Evolutionary conservation across 2,113 vertebrate genomes (phyloP), one percentile per base, ranked within the genome.

Genomic region (Oenanthe melanoleuca): DNA sequence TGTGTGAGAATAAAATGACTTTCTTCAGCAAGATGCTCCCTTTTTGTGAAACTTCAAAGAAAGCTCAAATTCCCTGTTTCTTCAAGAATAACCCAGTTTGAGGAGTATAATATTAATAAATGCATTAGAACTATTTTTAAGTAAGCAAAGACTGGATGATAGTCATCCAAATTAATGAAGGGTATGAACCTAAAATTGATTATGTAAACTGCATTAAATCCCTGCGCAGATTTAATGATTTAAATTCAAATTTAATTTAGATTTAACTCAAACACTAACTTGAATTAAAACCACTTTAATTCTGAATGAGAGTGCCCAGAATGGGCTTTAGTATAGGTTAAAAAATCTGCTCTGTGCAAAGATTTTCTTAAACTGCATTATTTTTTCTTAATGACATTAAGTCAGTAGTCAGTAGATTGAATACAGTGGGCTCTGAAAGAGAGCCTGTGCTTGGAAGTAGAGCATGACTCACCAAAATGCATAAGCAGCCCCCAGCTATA

Each of bases 181-280:
- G 89, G 77, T 91, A 93, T 81, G 95, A 96, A 96, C 95, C 93
- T 95, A 95, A 97, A 96, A 97, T 97, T 97, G 94, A 95, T 97
- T 97, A 93, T 94, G 89, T 97, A 97, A 96, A 96, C 95, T 20
- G 24, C 89, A 81, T 88, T 94, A 93, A 97, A 96, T 93, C 96
- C 91, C 89, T 33, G 31, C 2, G 0, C 89, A 95, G 94, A 97
- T 94, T 93, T 97, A 97, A 97, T 97, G 96, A 95, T 97, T 96
- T 97, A 92, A 96, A 96, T 93, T 96, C 96, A 97, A 97, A 97
- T 96, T 97, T 96, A 97, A 96, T 97, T 97, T 96, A 92, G 94
- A 96, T 93, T 93, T 92, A 97, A 93, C 94, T 96, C 96, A 95
- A 97, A 93, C 89, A 92, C 94, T 81, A 84, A 82, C 86, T 92